phyloP scores from a whole-genome alignment of 2,797 vertebrate genomes.

The Sphenopsis melanotis region DNA sequence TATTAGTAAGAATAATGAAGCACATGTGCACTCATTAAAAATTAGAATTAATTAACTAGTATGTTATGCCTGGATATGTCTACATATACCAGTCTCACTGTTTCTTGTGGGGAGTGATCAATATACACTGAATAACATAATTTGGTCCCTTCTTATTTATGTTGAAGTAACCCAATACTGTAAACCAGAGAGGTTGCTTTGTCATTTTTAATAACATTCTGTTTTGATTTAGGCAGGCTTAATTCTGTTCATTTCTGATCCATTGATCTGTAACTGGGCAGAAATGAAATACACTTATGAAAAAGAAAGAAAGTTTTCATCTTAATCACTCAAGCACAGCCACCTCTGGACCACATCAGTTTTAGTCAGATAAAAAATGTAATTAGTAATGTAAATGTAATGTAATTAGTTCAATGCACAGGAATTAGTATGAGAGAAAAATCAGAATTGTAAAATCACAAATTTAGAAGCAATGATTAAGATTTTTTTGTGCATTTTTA shows the following conservation, averaged over 20 bases:
- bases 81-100: neutral
- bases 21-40: neutral
- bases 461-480: neutral
- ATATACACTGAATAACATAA: neutral
- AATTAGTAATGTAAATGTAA: neutral
- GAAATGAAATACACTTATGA: neutral
- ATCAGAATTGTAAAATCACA: neutral
- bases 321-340: neutral
- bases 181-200: neutral
- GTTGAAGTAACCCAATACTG: neutral
- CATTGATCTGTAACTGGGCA: neutral
- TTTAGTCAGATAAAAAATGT: neutral
- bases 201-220: constrained; percentile 2
- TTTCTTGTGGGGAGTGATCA: neutral
- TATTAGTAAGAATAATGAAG: neutral
- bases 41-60: neutral
- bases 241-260: constrained; percentile 21
- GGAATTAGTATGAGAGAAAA: neutral
- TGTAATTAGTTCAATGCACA: neutral
- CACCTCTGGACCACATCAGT: neutral
- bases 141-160: neutral
- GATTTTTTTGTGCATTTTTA: neutral
- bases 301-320: constrained; percentile 10
- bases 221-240: neutral
- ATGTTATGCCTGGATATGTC: neutral